Percentiles rank a stretch among this genome's conserved stretches.
Evolutionary conservation across 2,888 invertebrate species (phyloP).

Genomic region (Pardosa pseudoannulata): DNA sequence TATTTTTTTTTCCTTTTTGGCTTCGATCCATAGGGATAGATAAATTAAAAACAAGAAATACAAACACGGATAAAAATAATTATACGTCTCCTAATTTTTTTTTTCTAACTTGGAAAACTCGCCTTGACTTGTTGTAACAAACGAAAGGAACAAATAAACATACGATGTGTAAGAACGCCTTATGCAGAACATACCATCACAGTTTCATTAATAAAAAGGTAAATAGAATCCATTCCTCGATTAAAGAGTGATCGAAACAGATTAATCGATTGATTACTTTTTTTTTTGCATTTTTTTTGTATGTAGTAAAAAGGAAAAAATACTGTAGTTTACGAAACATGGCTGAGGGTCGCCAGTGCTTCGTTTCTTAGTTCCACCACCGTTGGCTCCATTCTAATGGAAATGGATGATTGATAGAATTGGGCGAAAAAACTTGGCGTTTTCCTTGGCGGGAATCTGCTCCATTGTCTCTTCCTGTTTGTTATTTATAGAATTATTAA

Average conservation of each 20-base stretch:
- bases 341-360: slow-evolving; percentile 36
- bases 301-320: slow-evolving; percentile 70
- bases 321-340: slow-evolving; percentile 64
- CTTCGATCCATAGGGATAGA: not conserved
- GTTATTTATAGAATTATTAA: slow-evolving; percentile 64
- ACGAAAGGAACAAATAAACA: slow-evolving; percentile 40
- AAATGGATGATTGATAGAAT: slow-evolving; percentile 58
- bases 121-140: slow-evolving; percentile 48
- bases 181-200: slow-evolving; percentile 69
- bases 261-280: slow-evolving; percentile 41
- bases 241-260: slow-evolving; percentile 32
- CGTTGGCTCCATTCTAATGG: slow-evolving; percentile 54
- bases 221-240: slow-evolving; percentile 46
- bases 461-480: slow-evolving; percentile 57
- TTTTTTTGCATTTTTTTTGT: slow-evolving; percentile 18
- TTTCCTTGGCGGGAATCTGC: slow-evolving; percentile 66
- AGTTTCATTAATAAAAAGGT: slow-evolving; percentile 68
- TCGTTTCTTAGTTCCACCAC: slow-evolving; percentile 29
- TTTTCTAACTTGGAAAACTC: slow-evolving; percentile 50
- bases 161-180: slow-evolving; percentile 53
- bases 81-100: slow-evolving; percentile 20
- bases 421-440: slow-evolving; percentile 70
- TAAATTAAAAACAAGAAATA: not conserved
- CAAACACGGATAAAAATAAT: slow-evolving; percentile 34
- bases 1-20: not conserved